Percentiles rank a stretch among this genome's conserved stretches.
phyloP scores from a whole-genome alignment of 1,140 invertebrate species.

The Anadara kagoshimensis region DNA sequence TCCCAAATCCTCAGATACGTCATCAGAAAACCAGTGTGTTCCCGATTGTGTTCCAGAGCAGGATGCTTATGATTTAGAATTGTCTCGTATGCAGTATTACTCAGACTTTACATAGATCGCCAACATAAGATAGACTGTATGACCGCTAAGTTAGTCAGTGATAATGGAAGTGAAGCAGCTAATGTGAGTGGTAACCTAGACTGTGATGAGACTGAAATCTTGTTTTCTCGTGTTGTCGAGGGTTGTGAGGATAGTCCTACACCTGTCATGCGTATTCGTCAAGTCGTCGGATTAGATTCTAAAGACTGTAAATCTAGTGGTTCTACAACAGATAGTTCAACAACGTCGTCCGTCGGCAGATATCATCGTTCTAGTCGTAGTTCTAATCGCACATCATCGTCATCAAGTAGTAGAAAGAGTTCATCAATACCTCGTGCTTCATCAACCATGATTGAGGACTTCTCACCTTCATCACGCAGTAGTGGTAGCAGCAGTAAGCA shows the following conservation, averaged over 20 bases:
- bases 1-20: constrained; percentile 45
- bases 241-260: too few species aligned
- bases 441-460: constrained; percentile 54
- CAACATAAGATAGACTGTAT: constrained; percentile 61
- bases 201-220: too few species aligned
- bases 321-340: constrained; percentile 25
- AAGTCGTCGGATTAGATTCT: too few species aligned
- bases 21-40: constrained; percentile 55
- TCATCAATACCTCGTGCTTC: constrained; percentile 44
- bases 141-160: constrained; percentile 26
- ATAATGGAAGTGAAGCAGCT: too few species aligned
- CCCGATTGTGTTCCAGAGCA: constrained; percentile 55
- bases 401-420: constrained; percentile 33
- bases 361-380: too few species aligned
- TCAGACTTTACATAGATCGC: constrained; percentile 63
- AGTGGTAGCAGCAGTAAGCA: constrained; percentile 51
- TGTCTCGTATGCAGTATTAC: constrained; percentile 62
- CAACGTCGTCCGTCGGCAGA: too few species aligned
- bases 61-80: constrained; percentile 61
- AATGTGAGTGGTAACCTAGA: too few species aligned
- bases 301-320: too few species aligned
- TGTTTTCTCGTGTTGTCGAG: constrained; percentile 51
- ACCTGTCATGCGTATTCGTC: too few species aligned
- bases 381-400: constrained; percentile 31
- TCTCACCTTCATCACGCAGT: constrained; percentile 48